Conservation (phyloP, 2,113 vertebrate genomes). For the Daubentonia madagascariensis region DNA sequence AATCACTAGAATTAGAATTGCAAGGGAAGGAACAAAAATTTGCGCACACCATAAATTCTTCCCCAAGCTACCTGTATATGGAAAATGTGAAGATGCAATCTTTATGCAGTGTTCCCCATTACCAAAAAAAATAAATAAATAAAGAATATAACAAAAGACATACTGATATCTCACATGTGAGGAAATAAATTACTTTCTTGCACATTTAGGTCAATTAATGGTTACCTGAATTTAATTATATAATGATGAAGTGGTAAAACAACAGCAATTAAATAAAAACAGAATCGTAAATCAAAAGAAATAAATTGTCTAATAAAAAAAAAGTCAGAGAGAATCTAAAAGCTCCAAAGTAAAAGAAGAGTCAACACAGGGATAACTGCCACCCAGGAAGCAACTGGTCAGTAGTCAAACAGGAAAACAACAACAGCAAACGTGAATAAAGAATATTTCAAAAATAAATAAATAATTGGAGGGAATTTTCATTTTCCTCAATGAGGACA, state of each 20-base stretch:
- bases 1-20: background rate
- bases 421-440: background rate
- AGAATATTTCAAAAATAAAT: background rate
- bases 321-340: background rate
- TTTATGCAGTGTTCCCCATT: too few species aligned
- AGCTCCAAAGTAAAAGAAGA: background rate
- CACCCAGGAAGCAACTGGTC: background rate
- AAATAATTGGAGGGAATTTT: background rate
- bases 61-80: background rate
- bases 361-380: background rate
- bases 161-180: background rate
- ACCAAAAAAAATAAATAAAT: too few species aligned
- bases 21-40: background rate
- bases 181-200: background rate
- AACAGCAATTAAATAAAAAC: background rate
- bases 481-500: background rate
- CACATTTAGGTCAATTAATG: background rate
- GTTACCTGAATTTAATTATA: background rate
- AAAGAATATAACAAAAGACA: background rate
- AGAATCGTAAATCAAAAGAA: background rate
- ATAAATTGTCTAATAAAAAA: background rate
- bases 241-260: background rate
- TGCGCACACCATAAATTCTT: background rate
- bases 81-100: background rate
- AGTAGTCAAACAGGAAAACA: background rate